Conservation (phyloP, 2,113 vertebrate genomes). For the Sapayoa aenigma region DNA sequence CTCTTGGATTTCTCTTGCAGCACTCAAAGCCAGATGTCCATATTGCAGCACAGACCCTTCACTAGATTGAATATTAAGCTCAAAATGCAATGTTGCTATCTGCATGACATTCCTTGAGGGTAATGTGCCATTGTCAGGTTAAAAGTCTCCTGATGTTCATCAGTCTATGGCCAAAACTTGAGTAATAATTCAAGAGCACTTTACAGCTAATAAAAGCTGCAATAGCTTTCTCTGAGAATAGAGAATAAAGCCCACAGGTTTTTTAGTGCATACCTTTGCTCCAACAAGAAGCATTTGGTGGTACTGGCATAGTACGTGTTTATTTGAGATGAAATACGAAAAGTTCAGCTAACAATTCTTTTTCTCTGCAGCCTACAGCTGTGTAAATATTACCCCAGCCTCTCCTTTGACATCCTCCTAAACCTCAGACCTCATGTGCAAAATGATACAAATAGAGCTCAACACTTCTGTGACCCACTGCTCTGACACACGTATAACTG, state of each 20-base stretch:
- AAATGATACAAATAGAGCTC: slow-evolving; percentile 3
- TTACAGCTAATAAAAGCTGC: neutral
- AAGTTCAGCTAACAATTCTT: neutral
- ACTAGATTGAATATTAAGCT: neutral
- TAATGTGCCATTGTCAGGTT: neutral
- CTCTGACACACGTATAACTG: neutral
- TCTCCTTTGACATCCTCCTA: neutral
- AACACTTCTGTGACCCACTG: neutral
- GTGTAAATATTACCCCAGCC: slow-evolving; percentile 35
- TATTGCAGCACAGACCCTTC: neutral
- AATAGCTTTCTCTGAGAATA: neutral
- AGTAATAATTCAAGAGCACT: neutral
- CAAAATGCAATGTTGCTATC: neutral
- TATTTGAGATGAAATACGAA: neutral
- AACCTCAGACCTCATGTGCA: neutral
- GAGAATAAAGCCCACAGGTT: neutral
- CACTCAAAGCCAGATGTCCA: neutral
- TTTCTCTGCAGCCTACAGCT: slow-evolving; percentile 8
- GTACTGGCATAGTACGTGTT: neutral
- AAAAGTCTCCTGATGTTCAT: neutral
- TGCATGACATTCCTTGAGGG: neutral
- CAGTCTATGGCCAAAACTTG: neutral
- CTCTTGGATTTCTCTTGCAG: neutral
- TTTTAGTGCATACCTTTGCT: neutral
- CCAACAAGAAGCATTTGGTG: neutral